Percentiles rank a stretch among this genome's conserved stretches.
phyloP scores from a whole-genome alignment of 2,113 vertebrate genomes.

The Rhinolophus sinicus region DNA sequence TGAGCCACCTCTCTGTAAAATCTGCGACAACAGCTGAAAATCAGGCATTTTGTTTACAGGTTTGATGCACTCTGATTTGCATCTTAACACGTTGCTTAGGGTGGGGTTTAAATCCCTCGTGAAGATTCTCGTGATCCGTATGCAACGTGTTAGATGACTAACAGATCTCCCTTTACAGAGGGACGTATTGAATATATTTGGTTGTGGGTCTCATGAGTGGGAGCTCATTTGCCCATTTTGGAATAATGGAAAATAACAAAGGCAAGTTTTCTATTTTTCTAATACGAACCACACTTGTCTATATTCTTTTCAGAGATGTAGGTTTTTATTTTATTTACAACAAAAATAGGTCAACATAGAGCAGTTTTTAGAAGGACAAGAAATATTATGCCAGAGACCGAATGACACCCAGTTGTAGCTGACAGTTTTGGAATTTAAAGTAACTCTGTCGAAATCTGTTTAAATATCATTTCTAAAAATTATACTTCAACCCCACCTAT shows the following conservation, averaged over 20 bases:
- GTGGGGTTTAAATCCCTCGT: too few relatives aligned
- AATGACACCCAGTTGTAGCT: not conserved
- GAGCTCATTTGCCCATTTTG: not conserved
- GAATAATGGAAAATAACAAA: not conserved
- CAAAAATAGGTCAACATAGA: constrained; percentile 22
- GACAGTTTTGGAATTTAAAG: not conserved
- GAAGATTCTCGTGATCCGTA: too few relatives aligned
- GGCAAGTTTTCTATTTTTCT: not conserved
- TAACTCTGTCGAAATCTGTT: not conserved
- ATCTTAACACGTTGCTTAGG: too few relatives aligned
- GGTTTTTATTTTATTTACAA: constrained; percentile 36
- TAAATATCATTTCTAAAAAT: constrained; percentile 53
- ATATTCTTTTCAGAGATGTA: not conserved
- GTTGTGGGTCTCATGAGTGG: not conserved
- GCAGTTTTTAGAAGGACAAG: constrained; percentile 1
- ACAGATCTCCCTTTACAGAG: not conserved
- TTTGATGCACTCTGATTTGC: not conserved
- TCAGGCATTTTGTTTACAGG: not conserved
- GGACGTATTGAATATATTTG: not conserved
- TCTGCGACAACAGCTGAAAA: not conserved
- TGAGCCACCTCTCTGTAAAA: not conserved
- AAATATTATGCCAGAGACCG: not conserved
- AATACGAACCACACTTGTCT: not conserved
- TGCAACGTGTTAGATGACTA: too few relatives aligned
- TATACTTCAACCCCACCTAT: not conserved